phyloP scores from a whole-genome alignment of 2,888 invertebrate species.

The Folsomia candida region DNA sequence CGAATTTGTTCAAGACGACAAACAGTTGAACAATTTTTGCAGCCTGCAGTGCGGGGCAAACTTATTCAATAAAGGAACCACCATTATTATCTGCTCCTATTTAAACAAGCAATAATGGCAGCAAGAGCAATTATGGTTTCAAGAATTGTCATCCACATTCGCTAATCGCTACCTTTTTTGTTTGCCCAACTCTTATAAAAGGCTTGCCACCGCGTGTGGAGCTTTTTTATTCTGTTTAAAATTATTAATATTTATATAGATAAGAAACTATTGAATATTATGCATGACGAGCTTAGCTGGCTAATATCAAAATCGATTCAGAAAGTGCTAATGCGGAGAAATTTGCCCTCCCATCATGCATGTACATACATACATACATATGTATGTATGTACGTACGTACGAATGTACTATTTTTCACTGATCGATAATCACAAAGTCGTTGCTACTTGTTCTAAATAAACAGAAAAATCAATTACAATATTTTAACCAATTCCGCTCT shows the following conservation, averaged over 20 bases:
- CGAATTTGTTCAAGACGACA: too few relatives aligned
- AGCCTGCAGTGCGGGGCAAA: background rate
- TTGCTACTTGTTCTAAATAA: constrained; percentile 2
- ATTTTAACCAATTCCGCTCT: background rate
- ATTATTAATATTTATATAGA: background rate
- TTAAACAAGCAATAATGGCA: background rate
- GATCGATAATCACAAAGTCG: background rate
- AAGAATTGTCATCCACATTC: background rate
- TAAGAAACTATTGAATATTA: too few relatives aligned
- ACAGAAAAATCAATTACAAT: constrained; percentile 15
- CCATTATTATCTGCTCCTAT: background rate
- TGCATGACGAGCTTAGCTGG: background rate
- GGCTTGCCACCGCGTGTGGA: background rate
- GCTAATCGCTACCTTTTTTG: background rate
- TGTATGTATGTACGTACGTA: too few relatives aligned
- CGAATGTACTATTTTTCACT: too few relatives aligned
- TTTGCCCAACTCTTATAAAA: background rate
- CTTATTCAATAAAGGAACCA: background rate
- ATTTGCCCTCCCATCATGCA: background rate
- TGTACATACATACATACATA: background rate
- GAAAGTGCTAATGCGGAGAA: background rate
- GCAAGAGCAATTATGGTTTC: background rate
- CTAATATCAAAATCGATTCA: background rate
- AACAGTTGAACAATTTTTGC: too few relatives aligned
- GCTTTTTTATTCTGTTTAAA: background rate